Evolutionary conservation across 2,113 vertebrate species (phyloP).

Genomic region (Thalassarche chlororhynchos): DNA sequence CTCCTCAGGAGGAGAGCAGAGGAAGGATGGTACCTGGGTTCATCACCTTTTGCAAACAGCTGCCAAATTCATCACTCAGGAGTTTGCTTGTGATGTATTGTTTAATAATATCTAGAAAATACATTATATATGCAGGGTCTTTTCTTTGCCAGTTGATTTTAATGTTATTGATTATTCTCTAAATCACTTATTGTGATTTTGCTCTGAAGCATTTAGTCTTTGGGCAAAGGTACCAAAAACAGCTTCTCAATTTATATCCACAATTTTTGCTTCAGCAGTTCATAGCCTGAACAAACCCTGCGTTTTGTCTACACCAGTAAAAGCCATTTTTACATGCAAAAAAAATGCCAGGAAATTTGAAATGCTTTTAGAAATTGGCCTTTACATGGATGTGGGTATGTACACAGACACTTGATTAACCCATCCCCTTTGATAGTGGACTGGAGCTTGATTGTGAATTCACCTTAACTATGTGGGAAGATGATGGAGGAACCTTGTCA

Average conservation of each 20-base stretch:
- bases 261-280: not conserved
- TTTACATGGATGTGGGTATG: not conserved
- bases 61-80: constrained; percentile 21
- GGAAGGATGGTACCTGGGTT: not conserved
- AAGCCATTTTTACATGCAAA: not conserved
- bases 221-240: not conserved
- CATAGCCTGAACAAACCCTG: not conserved
- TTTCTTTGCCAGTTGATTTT: constrained; percentile 45
- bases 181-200: constrained; percentile 51
- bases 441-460: not conserved
- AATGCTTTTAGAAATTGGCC: not conserved
- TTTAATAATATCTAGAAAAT: constrained; percentile 38
- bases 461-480: not conserved
- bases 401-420: not conserved
- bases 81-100: constrained; percentile 17
- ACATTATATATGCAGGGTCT: not conserved
- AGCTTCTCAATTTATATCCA: not conserved
- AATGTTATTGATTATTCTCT: constrained; percentile 53
- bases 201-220: constrained; percentile 10
- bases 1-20: not conserved
- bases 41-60: not conserved
- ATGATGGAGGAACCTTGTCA: not conserved
- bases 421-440: not conserved
- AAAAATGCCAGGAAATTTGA: not conserved
- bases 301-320: not conserved